Percentiles rank a stretch among this genome's conserved stretches.
Conservation (phyloP, 2,797 vertebrate genomes). For the Crocodylus rhombifer region DNA sequence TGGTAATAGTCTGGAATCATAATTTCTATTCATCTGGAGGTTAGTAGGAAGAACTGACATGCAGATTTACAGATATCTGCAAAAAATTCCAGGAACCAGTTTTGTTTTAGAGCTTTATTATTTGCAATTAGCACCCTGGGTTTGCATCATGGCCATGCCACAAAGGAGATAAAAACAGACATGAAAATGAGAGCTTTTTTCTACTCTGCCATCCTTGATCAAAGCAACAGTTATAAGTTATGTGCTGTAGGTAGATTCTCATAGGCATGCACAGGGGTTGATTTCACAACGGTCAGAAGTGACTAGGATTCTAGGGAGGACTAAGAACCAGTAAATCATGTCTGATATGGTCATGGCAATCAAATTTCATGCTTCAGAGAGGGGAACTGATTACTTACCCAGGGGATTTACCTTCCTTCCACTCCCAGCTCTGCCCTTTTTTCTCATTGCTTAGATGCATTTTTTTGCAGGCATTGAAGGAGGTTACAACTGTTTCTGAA, state of each 20-base stretch:
- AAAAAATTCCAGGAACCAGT: constrained; percentile 12
- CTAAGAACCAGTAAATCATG: not conserved
- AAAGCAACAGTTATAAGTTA: not conserved
- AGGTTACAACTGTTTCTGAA: not conserved
- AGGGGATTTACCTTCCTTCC: not conserved
- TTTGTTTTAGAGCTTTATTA: constrained; percentile 36
- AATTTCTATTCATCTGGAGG: not conserved
- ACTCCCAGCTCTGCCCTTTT: accelerated
- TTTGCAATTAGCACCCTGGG: constrained; percentile 31
- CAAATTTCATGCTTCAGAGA: not conserved
- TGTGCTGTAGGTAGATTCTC: not conserved
- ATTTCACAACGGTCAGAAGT: not conserved
- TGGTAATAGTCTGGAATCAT: not conserved
- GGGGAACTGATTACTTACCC: not conserved
- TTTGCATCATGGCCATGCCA: not conserved
- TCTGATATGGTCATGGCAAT: not conserved
- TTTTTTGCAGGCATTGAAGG: not conserved
- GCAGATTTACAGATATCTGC: not conserved
- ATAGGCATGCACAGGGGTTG: not conserved
- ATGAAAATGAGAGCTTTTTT: not conserved
- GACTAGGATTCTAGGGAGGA: not conserved
- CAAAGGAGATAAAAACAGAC: not conserved
- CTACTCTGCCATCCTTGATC: not conserved
- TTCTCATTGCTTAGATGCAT: not conserved
- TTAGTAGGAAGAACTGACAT: constrained; percentile 10